Evolutionary conservation across 2,888 invertebrate species (phyloP).

Genomic region (Ashinkailepas kermadecensis): DNA sequence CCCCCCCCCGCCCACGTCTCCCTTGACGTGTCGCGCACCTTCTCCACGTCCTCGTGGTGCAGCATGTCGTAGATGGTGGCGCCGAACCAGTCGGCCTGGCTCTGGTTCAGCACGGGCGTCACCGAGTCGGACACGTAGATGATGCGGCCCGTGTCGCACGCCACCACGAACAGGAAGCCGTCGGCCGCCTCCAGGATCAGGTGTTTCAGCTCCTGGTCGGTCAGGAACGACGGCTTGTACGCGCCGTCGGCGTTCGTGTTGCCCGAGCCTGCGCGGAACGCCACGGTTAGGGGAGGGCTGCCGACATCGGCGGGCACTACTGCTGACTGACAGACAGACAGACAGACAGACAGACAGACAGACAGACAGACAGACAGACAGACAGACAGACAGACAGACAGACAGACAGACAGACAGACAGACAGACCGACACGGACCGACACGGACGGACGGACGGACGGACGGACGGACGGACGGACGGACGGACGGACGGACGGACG

Average conservation of each 20-base stretch:
- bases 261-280: conserved; percentile 64
- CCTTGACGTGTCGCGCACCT: conserved; percentile 36
- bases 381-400: no score
- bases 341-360: no score
- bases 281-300: no score
- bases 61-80: conserved; percentile 91
- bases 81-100: conserved; percentile 97
- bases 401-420: no score
- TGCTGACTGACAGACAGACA: no score
- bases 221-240: conserved; percentile 96
- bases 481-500: no score
- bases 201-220: conserved; percentile 98
- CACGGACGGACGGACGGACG: no score
- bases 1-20: no score
- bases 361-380: no score
- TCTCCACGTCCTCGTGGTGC: conserved; percentile 94
- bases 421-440: no score
- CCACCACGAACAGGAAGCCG: conserved; percentile 93
- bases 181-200: conserved; percentile 98
- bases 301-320: no score
- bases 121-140: conserved; percentile 99
- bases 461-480: no score
- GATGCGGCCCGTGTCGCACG: conserved; percentile 92
- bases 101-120: conserved; percentile 91
- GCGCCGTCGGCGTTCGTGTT: conserved; percentile 94